Evolutionary conservation across 2,888 invertebrate species (phyloP), one percentile per base, ranked within the genome.

Genomic region (Pterostichus niger): DNA sequence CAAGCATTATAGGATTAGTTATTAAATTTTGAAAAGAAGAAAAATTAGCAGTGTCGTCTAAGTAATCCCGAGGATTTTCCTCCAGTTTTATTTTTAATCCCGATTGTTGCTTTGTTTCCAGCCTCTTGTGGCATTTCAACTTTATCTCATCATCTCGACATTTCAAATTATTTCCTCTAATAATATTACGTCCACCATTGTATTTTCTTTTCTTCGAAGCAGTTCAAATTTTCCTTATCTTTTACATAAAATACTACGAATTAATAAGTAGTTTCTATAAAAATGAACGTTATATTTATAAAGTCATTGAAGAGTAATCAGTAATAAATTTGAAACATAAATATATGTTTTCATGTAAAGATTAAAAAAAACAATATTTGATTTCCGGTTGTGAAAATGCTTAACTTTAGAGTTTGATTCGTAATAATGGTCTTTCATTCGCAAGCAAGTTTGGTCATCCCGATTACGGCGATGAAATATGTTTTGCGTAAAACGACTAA

Each of bases 191-290:
- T 5, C 24, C 24, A 40, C 6, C 5, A 40, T 9, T 1, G 40
- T 9, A 40, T 9, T 75, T 24, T 76, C 31, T 33, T 76, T 52
- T 76, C 61, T 44, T 80, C 68, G 44, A 10, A 84, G 49, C 7
- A 80, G 82, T 76, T 85, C 84, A 73, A 9, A 24, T 24, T 84
- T 35, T 85, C 13, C 83, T 82, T 83, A n/a, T 84, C 84, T 83
- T 82, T 15, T 61, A 85, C 85, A 81, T 83, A n/a, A n/a, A n/a
- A n/a, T n/a, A n/a, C n/a, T n/a, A n/a, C n/a, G n/a, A n/a, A 46
- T 84, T 85, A 31, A 86, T 61, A 15, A 59, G 84, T 52, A 85
- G 85, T 82, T 86, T 86, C 61, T 86, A 85, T 3, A 24, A 24
- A 24, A 24, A 24, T 24, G 24, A 24, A 24, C 24, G 85, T 85